Evolutionary conservation across 1,140 invertebrate genomes (phyloP), one percentile per base, ranked within the genome.

Genomic region (Dolichoris vasculosae): DNA sequence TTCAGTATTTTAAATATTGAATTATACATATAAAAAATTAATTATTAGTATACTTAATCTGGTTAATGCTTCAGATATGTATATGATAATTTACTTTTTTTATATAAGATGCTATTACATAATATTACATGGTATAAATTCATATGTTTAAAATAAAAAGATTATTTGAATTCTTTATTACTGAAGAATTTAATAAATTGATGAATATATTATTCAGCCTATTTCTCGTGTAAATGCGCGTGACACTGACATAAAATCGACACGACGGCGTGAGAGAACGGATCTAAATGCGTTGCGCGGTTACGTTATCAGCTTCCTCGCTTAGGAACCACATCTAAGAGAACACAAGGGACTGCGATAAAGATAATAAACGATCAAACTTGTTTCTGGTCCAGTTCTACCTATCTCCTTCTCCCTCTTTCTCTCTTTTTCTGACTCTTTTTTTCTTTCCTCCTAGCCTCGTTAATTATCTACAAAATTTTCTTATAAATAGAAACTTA

Each of bases 241-340:
- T 32, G 46, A 77, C n/a, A 77, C 46, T 77, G 6, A 83, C 73
- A 73, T 77, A 71, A 85, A 87, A 82, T 85, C 43, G 38, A 46
- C 15, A 48, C 30, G 30, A 73, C 40, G 82, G 80, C 79, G 73
- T 82, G 86, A 86, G 88, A 90, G 86, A 43, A 35, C 32, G 86
- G 79, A 88, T 87, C 87, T 84, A 20, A 69, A 76, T 32, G 30
- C 40, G 48, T 86, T 84, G 40, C 59, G 71, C 20, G 32, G 6
- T 20, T 71, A 80, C 35, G n/a, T 77, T 91, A 92, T 91, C 91
- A 89, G 91, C 89, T 90, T 91, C 89, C 89, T 89, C 88, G 84
- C 85, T 88, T 88, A 86, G 86, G 86, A 87, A 88, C 85, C 67
- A 82, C 59, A 59, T 13, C 0, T 40, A 55, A 32, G 51, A 80